A percentile compares a stretch with the other conserved stretches of the same genome.
Conservation (phyloP, 2,888 invertebrate species). For the Lasioglossum lativentre region DNA sequence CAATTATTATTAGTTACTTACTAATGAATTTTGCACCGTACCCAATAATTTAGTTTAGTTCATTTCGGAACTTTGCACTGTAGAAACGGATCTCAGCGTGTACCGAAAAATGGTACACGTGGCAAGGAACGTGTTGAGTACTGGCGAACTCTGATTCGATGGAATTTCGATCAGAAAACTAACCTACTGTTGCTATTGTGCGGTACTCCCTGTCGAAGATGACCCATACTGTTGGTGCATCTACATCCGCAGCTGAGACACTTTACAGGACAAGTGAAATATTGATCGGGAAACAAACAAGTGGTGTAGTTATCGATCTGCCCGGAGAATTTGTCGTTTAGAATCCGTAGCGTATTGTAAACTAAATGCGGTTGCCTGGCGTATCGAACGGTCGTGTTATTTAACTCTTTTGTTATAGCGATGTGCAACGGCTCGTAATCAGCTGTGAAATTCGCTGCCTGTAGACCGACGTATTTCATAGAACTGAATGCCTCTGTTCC, state of each 20-base stretch:
- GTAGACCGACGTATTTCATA: constrained; percentile 89
- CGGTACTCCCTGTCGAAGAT: constrained; percentile 87
- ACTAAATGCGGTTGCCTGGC: constrained; percentile 89
- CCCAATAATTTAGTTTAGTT: not conserved
- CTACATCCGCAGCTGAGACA: constrained; percentile 90
- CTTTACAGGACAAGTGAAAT: constrained; percentile 90
- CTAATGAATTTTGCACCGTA: not conserved
- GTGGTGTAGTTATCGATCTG: constrained; percentile 87
- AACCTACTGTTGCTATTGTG: constrained; percentile 85
- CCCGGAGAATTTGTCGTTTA: constrained; percentile 92
- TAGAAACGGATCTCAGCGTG: not conserved
- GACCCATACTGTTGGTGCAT: constrained; percentile 89
- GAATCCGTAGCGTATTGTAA: constrained; percentile 89
- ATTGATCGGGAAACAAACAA: constrained; percentile 91
- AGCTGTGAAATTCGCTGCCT: constrained; percentile 86
- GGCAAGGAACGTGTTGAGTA: not conserved
- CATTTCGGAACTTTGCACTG: not conserved
- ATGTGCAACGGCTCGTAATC: constrained; percentile 87
- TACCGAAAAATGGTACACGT: no score
- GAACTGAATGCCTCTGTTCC: constrained; percentile 91
- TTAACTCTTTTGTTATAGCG: constrained; percentile 88
- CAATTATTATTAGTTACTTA: no score
- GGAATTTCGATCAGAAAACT: not conserved
- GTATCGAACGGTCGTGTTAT: constrained; percentile 90
- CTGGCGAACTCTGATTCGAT: not conserved